Percentiles rank a stretch among this genome's conserved stretches.
phyloP scores from a whole-genome alignment of 92 coral and sea anemone genomes.

The Hydrozoanthus gracilis region DNA sequence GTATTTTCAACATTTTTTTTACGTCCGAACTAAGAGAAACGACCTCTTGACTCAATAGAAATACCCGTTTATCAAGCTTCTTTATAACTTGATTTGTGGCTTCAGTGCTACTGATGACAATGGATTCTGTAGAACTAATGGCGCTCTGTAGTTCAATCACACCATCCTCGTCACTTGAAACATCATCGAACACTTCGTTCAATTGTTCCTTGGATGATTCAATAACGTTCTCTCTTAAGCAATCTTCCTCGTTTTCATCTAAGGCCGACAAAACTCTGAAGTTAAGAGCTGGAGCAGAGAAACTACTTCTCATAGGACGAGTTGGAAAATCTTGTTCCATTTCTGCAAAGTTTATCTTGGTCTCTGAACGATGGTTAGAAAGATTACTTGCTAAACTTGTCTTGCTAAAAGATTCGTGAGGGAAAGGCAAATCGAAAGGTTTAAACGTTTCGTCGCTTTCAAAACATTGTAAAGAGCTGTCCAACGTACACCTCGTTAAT shows the following conservation, averaged over 20 bases:
- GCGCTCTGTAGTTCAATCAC: slow-evolving; percentile 67
- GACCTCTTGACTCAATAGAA: slow-evolving; percentile 67
- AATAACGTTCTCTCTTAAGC: neutral
- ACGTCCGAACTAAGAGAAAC: slow-evolving; percentile 76
- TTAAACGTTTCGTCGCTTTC: slow-evolving; percentile 20
- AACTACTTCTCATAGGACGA: slow-evolving; percentile 71
- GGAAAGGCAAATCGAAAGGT: slow-evolving; percentile 42
- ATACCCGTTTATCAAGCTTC: slow-evolving; percentile 72
- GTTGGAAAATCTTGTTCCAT: slow-evolving; percentile 43
- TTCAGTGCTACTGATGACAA: slow-evolving; percentile 43
- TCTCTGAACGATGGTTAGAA: slow-evolving; percentile 34
- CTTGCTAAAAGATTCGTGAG: slow-evolving; percentile 36
- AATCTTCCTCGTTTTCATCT: slow-evolving; percentile 32
- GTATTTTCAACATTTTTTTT: slow-evolving; percentile 70
- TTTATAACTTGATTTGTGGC: slow-evolving; percentile 79
- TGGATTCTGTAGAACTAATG: slow-evolving; percentile 67
- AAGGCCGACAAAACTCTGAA: neutral
- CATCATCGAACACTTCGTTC: slow-evolving; percentile 79
- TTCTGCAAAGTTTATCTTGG: slow-evolving; percentile 52
- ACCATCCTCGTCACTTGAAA: slow-evolving; percentile 70
- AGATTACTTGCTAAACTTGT: slow-evolving; percentile 42
- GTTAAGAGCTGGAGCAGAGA: slow-evolving; percentile 59
- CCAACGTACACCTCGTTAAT: slow-evolving; percentile 10
- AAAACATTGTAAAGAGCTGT: slow-evolving; percentile 5
- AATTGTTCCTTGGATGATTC: slow-evolving; percentile 35